These are phyloP conservation scores for Anhinga anhinga DNA, from an alignment of 2,113 vertebrate species.

Conservation along the genomic window DNA sequence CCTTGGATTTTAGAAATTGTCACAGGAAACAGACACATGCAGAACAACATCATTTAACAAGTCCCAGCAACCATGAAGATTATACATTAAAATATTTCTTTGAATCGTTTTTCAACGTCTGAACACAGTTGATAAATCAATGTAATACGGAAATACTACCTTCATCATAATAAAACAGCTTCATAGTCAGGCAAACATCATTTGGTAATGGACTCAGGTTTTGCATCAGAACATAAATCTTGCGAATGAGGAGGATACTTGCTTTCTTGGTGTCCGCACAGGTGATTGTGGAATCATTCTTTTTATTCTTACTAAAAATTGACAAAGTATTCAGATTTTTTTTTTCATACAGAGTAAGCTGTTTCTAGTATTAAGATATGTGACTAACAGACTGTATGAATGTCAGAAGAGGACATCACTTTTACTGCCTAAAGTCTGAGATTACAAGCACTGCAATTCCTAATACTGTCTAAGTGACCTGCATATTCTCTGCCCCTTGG, in stretches of 20 bases:
- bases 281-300: slow-evolving; percentile 49
- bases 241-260: slow-evolving; percentile 91
- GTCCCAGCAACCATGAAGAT: neutral
- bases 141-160: slow-evolving; percentile 65
- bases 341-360: neutral
- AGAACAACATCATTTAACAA: neutral
- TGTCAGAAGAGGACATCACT: neutral
- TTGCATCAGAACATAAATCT: slow-evolving; percentile 93
- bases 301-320: slow-evolving; percentile 65
- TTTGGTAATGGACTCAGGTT: slow-evolving; percentile 88
- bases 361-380: neutral
- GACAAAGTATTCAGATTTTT: neutral
- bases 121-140: neutral
- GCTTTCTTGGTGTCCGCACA: slow-evolving; percentile 85
- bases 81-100: neutral
- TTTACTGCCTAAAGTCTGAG: neutral
- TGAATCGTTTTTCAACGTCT: neutral
- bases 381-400: accelerated
- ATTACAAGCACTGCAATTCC: neutral
- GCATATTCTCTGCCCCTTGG: neutral
- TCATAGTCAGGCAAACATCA: slow-evolving; percentile 91
- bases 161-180: slow-evolving; percentile 90
- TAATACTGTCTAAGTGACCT: neutral
- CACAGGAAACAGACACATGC: accelerated
- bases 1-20: neutral